Base-by-base conservation (phyloP, 2,113 vertebrate genomes). In the Cynoglossus semilaevis region DNA sequence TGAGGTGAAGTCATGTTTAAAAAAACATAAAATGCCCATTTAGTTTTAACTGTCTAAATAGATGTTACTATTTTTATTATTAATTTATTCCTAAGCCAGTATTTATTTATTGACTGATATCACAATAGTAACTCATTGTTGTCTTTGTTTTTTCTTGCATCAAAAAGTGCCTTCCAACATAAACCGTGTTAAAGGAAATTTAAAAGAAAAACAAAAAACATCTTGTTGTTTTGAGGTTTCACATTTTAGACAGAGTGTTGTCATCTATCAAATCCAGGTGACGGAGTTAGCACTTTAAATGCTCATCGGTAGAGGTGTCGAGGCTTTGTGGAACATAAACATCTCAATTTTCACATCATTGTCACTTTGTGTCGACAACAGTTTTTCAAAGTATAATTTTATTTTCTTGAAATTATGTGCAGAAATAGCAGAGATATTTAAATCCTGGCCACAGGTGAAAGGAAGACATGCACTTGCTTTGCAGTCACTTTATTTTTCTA, bases 161-260 rank as follows among this genome's bases (percentile, higher is more conserved):
- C 68, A 82, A 68, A 58, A 89, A 89, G 89, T 88, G 87, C 85
- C 89, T 88, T 89, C 64, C 10, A 63, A 82, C 63, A 37, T 51
- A 64, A 75, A 64, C 59, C 59, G 64, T 53, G 63, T 58, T 48
- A 5, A 41, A 13, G 22, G 22, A 29, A 29, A 29, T 29, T 29
- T 4, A 2, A 29, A 29, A 29, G 22, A n/a, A n/a, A n/a, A n/a
- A n/a, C n/a, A n/a, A n/a, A n/a, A n/a, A n/a, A n/a, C n/a, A n/a
- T 29, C 22, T 29, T 6, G 22, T 2, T 29, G 22, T n/a, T n/a
- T n/a, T n/a, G n/a, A n/a, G n/a, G n/a, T n/a, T n/a, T n/a, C n/a
- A n/a, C n/a, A n/a, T n/a, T n/a, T 29, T 29, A 4, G 22, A 4
- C 22, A 4, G 22, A 29, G 22, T 29, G 22, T 4, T 29, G 22